Percentiles rank a stretch among this genome's conserved stretches.
Conservation (phyloP, 2,113 vertebrate genomes). For the Oncorhynchus clarkii region DNA sequence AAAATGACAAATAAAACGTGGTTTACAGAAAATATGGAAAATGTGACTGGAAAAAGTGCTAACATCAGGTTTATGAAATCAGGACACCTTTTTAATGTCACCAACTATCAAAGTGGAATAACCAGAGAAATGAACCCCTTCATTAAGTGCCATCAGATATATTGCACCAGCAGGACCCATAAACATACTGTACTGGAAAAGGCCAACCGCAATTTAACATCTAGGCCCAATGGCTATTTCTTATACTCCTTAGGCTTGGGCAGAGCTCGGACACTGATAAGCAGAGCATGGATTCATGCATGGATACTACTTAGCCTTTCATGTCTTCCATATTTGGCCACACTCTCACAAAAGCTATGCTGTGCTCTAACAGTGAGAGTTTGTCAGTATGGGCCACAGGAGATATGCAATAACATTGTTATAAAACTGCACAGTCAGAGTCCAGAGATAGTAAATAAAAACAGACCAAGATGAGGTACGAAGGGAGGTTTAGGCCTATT, state of each 20-base stretch:
- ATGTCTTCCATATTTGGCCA: not conserved
- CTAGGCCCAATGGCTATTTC: not conserved
- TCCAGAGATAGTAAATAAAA: too few relatives aligned
- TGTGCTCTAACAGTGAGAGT: constrained; percentile 8
- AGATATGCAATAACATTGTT: not conserved
- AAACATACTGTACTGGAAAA: constrained; percentile 3
- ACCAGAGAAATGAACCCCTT: constrained; percentile 1
- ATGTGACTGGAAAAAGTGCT: not conserved
- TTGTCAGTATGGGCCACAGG: not conserved
- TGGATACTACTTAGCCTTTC: not conserved
- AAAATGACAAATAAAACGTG: not conserved
- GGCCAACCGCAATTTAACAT: constrained; percentile 11
- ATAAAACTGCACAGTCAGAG: too few relatives aligned
- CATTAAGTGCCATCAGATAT: constrained; percentile 11
- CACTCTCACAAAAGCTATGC: constrained; percentile 15
- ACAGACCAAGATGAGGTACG: too few relatives aligned
- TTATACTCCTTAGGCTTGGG: constrained; percentile 7
- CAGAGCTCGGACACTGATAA: not conserved
- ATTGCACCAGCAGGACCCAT: not conserved
- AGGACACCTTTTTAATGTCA: not conserved
- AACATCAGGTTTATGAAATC: not conserved
- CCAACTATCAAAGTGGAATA: not conserved
- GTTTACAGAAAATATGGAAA: not conserved
- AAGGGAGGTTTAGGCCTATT: too few relatives aligned
- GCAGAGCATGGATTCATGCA: constrained; percentile 19